Evolutionary conservation across 2,888 invertebrate genomes (phyloP).

Genomic region (Augiades crinisus): DNA sequence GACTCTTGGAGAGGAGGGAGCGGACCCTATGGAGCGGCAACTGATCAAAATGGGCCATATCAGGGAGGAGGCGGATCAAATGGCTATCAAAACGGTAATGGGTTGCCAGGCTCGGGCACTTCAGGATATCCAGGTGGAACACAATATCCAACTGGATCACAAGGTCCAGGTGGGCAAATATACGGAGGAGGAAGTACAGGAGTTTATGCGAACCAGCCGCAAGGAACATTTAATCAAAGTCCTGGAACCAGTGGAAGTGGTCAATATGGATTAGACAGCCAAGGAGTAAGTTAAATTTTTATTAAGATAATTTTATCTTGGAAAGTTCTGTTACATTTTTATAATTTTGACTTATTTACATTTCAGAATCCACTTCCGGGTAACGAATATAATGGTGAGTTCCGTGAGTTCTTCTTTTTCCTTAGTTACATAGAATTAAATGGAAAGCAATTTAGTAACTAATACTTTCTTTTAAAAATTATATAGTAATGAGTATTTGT

Average conservation of each 20-base stretch:
- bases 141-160: constrained; percentile 14
- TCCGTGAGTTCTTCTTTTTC: too few relatives aligned
- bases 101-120: not conserved
- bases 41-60: not conserved
- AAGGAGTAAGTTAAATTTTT: constrained; percentile 39
- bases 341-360: constrained; percentile 1
- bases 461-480: too few relatives aligned
- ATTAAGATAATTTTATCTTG: constrained; percentile 11
- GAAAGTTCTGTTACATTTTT: constrained; percentile 1
- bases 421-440: too few relatives aligned
- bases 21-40: not conserved
- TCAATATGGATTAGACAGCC: constrained; percentile 30
- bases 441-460: too few relatives aligned
- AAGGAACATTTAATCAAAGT: not conserved
- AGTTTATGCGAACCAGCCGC: not conserved
- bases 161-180: constrained; percentile 5
- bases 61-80: constrained; percentile 15
- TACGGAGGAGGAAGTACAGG: not conserved
- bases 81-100: not conserved
- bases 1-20: not conserved
- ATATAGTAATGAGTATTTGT: too few relatives aligned
- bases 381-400: constrained; percentile 25
- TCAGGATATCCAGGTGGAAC: not conserved
- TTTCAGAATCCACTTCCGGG: constrained; percentile 30
- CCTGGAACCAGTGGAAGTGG: not conserved